These are phyloP conservation scores for Zaprionus africanus DNA, from an alignment of 1,140 invertebrate genomes.

Conservation along the genomic window DNA sequence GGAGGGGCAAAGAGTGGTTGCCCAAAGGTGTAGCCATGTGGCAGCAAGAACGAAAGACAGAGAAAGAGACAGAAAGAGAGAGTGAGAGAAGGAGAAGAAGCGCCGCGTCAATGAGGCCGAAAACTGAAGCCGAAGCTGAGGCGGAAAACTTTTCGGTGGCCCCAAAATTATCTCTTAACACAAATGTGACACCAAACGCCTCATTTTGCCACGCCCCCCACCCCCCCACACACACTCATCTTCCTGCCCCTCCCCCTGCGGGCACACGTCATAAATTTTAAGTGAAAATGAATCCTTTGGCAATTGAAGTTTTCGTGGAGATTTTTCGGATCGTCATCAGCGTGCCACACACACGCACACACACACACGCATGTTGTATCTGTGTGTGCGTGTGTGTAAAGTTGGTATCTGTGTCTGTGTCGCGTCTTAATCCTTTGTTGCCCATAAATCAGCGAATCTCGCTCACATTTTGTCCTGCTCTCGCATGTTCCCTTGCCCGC, in stretches of 20 bases:
- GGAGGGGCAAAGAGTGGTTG: not conserved
- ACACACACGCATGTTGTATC: slow-evolving; percentile 9
- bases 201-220: slow-evolving; percentile 23
- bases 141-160: slow-evolving; percentile 59
- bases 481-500: slow-evolving; percentile 65
- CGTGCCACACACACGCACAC: slow-evolving; percentile 23
- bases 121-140: slow-evolving; percentile 44
- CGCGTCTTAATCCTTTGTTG: slow-evolving; percentile 81
- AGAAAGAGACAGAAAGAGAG: not conserved
- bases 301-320: slow-evolving; percentile 79
- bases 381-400: not conserved
- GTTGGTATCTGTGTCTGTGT: slow-evolving; percentile 21
- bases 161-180: slow-evolving; percentile 78
- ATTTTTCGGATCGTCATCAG: slow-evolving; percentile 75
- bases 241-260: not conserved
- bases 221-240: not conserved
- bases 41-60: slow-evolving; percentile 37
- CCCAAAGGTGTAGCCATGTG: slow-evolving; percentile 25
- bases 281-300: slow-evolving; percentile 83
- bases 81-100: slow-evolving; percentile 6
- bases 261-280: slow-evolving; percentile 77
- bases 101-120: slow-evolving; percentile 56
- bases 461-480: slow-evolving; percentile 57
- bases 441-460: slow-evolving; percentile 80
- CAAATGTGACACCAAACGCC: slow-evolving; percentile 73